Conservation (phyloP, 2,888 invertebrate species). For the Amaurobius ferox region DNA sequence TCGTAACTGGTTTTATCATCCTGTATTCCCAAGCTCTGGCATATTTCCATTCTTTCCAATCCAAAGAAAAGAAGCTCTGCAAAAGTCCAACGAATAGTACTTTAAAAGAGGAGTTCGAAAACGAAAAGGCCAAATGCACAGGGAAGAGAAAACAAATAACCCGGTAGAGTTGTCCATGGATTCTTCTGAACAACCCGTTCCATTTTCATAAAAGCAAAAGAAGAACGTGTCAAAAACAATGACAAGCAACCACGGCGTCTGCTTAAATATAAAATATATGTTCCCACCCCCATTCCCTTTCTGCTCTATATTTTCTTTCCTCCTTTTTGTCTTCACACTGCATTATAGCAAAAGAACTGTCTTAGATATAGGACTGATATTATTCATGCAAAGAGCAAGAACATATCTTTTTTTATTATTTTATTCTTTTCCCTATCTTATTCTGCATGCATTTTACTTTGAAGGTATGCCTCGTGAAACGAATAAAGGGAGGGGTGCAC, state of each 20-base stretch:
- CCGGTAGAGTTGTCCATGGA: background rate
- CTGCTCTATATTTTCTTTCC: slow-evolving; percentile 24
- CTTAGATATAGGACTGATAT: slow-evolving; percentile 62
- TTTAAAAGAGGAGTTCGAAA: background rate
- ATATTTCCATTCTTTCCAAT: no score
- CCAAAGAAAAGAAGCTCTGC: background rate
- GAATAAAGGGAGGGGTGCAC: slow-evolving; percentile 9
- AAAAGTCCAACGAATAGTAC: background rate
- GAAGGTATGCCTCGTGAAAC: slow-evolving; percentile 24
- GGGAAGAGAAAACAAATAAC: slow-evolving; percentile 23
- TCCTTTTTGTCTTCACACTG: slow-evolving; percentile 47
- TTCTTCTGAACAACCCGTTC: background rate
- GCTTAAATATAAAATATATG: slow-evolving; percentile 60
- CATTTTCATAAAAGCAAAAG: slow-evolving; percentile 37
- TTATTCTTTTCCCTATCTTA: slow-evolving; percentile 8
- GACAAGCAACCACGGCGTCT: slow-evolving; percentile 44
- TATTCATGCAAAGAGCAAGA: slow-evolving; percentile 66
- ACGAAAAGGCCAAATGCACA: slow-evolving; percentile 5
- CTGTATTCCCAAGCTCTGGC: no score
- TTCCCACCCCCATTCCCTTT: background rate
- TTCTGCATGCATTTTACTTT: slow-evolving; percentile 20
- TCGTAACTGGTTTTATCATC: no score
- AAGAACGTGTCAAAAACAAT: slow-evolving; percentile 69
- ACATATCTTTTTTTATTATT: slow-evolving; percentile 23
- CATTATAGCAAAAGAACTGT: slow-evolving; percentile 46